Percentiles rank a stretch among this genome's conserved stretches.
Evolutionary conservation across 2,113 vertebrate genomes (phyloP).

Genomic region (Protobothrops flavoviridis): DNA sequence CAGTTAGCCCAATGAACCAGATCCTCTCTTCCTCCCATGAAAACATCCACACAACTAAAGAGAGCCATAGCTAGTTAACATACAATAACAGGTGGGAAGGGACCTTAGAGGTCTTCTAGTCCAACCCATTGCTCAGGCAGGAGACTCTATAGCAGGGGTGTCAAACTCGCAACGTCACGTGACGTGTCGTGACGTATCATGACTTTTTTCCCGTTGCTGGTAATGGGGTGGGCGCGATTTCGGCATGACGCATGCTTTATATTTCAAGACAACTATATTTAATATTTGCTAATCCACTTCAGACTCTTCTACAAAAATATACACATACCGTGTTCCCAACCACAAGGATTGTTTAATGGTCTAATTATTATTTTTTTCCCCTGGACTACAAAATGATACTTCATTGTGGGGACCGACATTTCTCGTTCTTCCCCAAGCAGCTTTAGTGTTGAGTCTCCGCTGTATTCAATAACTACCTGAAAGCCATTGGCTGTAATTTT

Average conservation of each 20-base stretch:
- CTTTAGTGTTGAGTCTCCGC: conserved; percentile 66
- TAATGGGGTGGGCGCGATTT: too few relatives aligned
- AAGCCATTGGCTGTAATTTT: conserved; percentile 67
- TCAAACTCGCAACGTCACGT: too few relatives aligned
- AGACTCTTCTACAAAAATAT: conserved; percentile 50
- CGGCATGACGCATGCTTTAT: conserved; percentile 7
- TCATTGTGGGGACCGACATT: conserved; percentile 60
- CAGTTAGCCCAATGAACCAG: neutral
- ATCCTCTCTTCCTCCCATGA: neutral
- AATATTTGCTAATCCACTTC: conserved; percentile 45
- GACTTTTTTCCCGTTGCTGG: too few relatives aligned
- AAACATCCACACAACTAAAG: too few relatives aligned
- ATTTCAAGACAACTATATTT: conserved; percentile 38
- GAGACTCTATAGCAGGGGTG: too few relatives aligned
- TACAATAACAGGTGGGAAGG: too few relatives aligned
- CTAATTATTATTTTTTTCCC: conserved; percentile 5
- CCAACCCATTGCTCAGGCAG: too few relatives aligned
- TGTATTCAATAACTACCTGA: conserved; percentile 68
- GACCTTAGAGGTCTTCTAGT: too few relatives aligned
- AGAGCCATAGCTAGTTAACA: too few relatives aligned
- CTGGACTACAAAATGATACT: conserved; percentile 54
- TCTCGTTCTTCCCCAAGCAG: conserved; percentile 65
- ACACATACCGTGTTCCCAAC: conserved; percentile 45
- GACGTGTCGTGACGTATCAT: too few relatives aligned
- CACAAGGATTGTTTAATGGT: conserved; percentile 61